Conservation (phyloP, 2,113 vertebrate species). For the Nansenia antarctica region DNA sequence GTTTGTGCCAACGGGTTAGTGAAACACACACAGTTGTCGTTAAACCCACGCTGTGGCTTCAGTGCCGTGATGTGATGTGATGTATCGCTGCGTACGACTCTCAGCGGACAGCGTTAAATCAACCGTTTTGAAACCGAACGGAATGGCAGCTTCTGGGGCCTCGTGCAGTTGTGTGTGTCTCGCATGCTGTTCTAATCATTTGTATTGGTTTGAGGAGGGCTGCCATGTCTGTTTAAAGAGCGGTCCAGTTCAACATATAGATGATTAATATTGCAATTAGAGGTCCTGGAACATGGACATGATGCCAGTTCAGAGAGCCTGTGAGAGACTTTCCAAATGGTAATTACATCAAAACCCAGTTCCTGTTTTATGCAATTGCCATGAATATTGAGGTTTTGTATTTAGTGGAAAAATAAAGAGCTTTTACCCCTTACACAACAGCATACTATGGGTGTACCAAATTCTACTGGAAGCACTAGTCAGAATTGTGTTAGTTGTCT, state of each 20-base stretch:
- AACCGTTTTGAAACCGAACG: slow-evolving; percentile 1
- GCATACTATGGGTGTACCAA: slow-evolving; percentile 33
- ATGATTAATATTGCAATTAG: slow-evolving; percentile 49
- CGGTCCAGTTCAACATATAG: slow-evolving; percentile 28
- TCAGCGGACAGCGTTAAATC: not conserved
- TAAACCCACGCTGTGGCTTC: not conserved
- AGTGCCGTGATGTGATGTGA: not conserved
- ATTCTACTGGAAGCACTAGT: slow-evolving; percentile 31
- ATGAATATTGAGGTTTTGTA: slow-evolving; percentile 40
- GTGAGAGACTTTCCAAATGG: slow-evolving; percentile 48
- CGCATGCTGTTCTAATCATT: slow-evolving; percentile 9
- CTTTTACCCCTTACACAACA: slow-evolving; percentile 20
- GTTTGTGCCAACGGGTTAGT: not conserved
- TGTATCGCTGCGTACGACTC: not conserved
- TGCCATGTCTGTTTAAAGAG: slow-evolving; percentile 9
- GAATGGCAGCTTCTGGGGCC: slow-evolving; percentile 4
- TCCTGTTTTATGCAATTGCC: slow-evolving; percentile 47
- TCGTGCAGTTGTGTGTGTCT: slow-evolving; percentile 8
- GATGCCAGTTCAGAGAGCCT: slow-evolving; percentile 34
- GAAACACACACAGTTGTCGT: slow-evolving; percentile 2
- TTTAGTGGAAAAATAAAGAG: slow-evolving; percentile 57
- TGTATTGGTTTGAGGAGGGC: slow-evolving; percentile 17
- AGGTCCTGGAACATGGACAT: slow-evolving; percentile 43
- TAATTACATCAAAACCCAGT: slow-evolving; percentile 51
- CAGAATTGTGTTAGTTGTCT: slow-evolving; percentile 47